Conservation (phyloP, 2,888 invertebrate genomes). For the Seira ritae region DNA sequence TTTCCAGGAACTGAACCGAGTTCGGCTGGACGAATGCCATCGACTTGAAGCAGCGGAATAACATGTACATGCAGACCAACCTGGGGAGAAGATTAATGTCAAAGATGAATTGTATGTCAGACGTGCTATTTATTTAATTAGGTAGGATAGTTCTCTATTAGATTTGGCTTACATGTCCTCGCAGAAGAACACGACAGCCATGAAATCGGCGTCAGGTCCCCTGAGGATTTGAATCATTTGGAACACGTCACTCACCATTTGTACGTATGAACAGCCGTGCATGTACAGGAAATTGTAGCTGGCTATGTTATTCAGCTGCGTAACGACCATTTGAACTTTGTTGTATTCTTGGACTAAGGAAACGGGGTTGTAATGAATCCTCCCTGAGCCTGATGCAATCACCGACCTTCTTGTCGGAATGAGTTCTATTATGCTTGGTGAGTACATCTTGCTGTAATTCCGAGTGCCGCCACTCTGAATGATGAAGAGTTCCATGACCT, state of each 20-base stretch:
- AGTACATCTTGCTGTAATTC: neutral
- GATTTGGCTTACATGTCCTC: conserved; percentile 62
- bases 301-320: conserved; percentile 45
- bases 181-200: conserved; percentile 51
- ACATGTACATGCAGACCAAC: conserved; percentile 61
- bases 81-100: conserved; percentile 17
- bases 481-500: conserved; percentile 21
- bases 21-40: conserved; percentile 50
- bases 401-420: neutral
- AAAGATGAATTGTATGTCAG: too few species aligned
- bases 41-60: conserved; percentile 59
- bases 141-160: too few species aligned
- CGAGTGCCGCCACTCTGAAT: neutral
- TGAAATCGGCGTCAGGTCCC: conserved; percentile 39
- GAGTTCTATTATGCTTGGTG: neutral
- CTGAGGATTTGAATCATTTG: conserved; percentile 58
- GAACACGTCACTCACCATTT: conserved; percentile 60
- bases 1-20: conserved; percentile 19
- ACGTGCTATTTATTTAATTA: too few species aligned
- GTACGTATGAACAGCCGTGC: conserved; percentile 56
- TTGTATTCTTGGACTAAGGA: conserved; percentile 36
- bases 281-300: conserved; percentile 56
- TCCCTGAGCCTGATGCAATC: neutral
- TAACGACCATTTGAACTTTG: conserved; percentile 30
- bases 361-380: neutral